These are phyloP conservation scores for Siniperca knerii DNA, from an alignment of 2,113 vertebrate genomes.

Conservation along the genomic window DNA sequence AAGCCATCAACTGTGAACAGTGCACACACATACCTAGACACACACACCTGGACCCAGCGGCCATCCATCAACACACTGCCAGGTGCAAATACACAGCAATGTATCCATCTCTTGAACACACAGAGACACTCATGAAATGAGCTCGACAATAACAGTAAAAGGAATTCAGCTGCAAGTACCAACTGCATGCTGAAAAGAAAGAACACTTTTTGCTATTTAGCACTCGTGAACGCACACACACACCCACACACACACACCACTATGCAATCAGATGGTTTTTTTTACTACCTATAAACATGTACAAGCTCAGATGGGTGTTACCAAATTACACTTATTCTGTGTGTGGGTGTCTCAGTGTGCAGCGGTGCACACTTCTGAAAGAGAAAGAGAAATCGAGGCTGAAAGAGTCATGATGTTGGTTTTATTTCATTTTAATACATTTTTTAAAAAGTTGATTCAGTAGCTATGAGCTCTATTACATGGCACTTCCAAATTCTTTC, in stretches of 20 bases:
- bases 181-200: background rate
- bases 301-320: conserved; percentile 6
- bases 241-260: background rate
- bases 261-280: conserved; percentile 15
- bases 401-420: background rate
- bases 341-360: background rate
- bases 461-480: background rate
- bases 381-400: background rate
- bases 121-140: background rate
- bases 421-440: background rate
- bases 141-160: background rate
- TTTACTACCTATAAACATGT: conserved; percentile 26
- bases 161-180: background rate
- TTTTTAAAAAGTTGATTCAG: background rate
- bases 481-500: background rate
- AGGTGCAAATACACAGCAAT: conserved; percentile 20
- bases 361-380: background rate
- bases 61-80: conserved; percentile 30
- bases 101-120: background rate
- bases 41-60: conserved; percentile 33
- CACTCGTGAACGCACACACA: conserved; percentile 5
- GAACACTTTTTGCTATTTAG: background rate
- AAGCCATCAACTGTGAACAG: conserved; percentile 37
- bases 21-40: conserved; percentile 10
- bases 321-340: conserved; percentile 4